Percentiles rank a stretch among this genome's conserved stretches.
These are phyloP conservation scores for Elegia similella DNA, from an alignment of 2,888 invertebrate species.

Conservation along the genomic window DNA sequence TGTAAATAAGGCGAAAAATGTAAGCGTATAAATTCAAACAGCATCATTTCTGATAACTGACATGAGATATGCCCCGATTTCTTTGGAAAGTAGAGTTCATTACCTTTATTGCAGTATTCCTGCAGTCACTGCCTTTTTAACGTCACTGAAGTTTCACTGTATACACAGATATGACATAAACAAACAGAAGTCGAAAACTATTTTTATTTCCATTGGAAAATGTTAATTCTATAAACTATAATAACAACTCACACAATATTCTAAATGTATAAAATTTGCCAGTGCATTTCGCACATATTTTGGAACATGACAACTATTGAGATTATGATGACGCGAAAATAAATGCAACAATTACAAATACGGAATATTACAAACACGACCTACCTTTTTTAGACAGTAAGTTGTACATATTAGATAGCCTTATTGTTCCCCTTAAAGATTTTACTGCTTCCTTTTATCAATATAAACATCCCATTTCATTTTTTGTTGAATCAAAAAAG, in stretches of 20 bases:
- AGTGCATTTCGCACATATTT: conserved; percentile 25
- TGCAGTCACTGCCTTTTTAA: conserved; percentile 1
- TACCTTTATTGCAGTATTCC: background rate
- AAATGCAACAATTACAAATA: conserved; percentile 20
- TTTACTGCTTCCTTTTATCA: too few species aligned
- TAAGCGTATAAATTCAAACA: conserved; percentile 22
- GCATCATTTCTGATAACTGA: conserved; percentile 7
- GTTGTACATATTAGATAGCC: too few species aligned
- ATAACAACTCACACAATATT: conserved; percentile 46
- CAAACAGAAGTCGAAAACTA: conserved; percentile 32
- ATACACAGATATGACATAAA: conserved; percentile 23
- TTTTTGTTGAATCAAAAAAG: too few species aligned
- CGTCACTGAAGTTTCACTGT: conserved; percentile 5
- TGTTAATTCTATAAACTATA: conserved; percentile 53
- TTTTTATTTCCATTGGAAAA: conserved; percentile 59
- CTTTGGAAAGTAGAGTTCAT: conserved; percentile 15
- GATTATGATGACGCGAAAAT: conserved; percentile 24
- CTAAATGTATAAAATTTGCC: conserved; percentile 20
- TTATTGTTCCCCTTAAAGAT: background rate
- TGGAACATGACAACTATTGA: conserved; percentile 21
- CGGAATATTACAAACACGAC: conserved; percentile 7
- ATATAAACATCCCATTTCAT: too few species aligned
- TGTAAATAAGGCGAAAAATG: conserved; percentile 18
- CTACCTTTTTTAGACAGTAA: conserved; percentile 7
- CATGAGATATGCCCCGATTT: conserved; percentile 17